These are phyloP conservation scores for Nannoperca obscura DNA, from an alignment of 2,797 vertebrate species.

Conservation along the genomic window DNA sequence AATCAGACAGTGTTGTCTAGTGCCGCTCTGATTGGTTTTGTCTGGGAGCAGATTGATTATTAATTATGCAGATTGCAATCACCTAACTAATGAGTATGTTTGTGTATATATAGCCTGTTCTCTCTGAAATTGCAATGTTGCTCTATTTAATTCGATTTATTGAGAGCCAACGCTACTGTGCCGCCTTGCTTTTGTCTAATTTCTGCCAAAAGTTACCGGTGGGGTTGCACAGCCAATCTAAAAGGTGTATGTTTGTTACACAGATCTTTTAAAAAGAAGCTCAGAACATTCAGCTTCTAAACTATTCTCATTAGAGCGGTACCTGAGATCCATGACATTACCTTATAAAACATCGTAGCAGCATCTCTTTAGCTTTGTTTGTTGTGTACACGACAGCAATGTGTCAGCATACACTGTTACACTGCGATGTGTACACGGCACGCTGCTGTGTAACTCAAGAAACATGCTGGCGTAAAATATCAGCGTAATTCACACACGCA, in stretches of 20 bases:
- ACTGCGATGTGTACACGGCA: not conserved
- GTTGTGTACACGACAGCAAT: slow-evolving; percentile 16
- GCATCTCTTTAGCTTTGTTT: slow-evolving; percentile 3
- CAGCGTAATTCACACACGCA: slow-evolving; percentile 29
- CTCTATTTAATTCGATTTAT: not conserved
- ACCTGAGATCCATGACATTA: slow-evolving; percentile 8
- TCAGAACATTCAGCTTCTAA: not conserved
- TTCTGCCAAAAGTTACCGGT: not conserved
- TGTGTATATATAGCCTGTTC: slow-evolving; percentile 1
- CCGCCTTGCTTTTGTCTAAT: not conserved
- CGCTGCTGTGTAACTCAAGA: slow-evolving; percentile 15
- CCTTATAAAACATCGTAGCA: slow-evolving; percentile 1
- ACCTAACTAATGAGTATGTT: slow-evolving; percentile 1
- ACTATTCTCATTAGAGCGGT: not conserved
- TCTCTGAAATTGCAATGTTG: not conserved
- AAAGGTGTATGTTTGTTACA: not conserved
- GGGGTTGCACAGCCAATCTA: not conserved
- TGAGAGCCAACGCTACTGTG: not conserved
- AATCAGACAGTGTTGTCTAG: not conserved
- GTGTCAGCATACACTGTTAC: slow-evolving; percentile 1
- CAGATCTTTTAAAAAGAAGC: slow-evolving; percentile 2
- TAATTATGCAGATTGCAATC: slow-evolving; percentile 14
- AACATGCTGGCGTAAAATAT: not conserved
- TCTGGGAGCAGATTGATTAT: slow-evolving; percentile 3
- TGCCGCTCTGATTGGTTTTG: slow-evolving; percentile 25